phyloP scores from a whole-genome alignment of 2,888 invertebrate genomes.

The Leptarthrus brevirostris region DNA sequence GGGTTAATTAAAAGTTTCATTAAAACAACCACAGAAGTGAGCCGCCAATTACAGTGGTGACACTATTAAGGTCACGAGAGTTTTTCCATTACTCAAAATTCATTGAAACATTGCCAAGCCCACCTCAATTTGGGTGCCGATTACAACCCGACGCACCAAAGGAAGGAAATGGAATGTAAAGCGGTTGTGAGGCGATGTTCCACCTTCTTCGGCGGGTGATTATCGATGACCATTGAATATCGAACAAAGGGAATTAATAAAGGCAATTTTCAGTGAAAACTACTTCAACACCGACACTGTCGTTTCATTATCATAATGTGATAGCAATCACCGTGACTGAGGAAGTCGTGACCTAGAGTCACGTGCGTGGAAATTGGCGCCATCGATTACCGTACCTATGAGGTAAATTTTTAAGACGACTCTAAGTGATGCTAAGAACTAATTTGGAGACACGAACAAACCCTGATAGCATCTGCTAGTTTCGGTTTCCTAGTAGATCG shows the following conservation, averaged over 20 bases:
- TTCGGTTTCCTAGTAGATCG: neutral
- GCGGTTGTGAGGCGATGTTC: neutral
- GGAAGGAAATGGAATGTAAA: constrained; percentile 36
- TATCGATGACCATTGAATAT: constrained; percentile 37
- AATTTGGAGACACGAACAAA: constrained; percentile 44
- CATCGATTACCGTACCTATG: constrained; percentile 40
- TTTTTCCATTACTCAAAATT: constrained; percentile 24
- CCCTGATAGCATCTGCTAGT: constrained; percentile 14
- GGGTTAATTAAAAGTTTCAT: no score
- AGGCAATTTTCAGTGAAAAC: constrained; percentile 44
- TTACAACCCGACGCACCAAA: neutral
- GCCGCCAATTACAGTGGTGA: neutral
- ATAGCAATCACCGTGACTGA: constrained; percentile 46
- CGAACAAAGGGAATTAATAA: constrained; percentile 45
- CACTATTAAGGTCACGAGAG: neutral
- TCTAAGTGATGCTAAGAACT: constrained; percentile 44
- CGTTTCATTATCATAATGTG: constrained; percentile 38
- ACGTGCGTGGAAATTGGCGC: constrained; percentile 48
- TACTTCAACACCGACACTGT: constrained; percentile 12
- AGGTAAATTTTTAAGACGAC: constrained; percentile 27
- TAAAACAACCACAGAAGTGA: neutral
- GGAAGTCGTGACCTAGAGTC: constrained; percentile 43
- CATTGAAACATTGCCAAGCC: constrained; percentile 15
- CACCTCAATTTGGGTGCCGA: constrained; percentile 26
- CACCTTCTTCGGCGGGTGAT: constrained; percentile 16